A percentile compares a stretch with the other conserved stretches of the same genome.
Evolutionary conservation across 2,888 invertebrate species (phyloP).

Genomic region (Anthophora plumipes): DNA sequence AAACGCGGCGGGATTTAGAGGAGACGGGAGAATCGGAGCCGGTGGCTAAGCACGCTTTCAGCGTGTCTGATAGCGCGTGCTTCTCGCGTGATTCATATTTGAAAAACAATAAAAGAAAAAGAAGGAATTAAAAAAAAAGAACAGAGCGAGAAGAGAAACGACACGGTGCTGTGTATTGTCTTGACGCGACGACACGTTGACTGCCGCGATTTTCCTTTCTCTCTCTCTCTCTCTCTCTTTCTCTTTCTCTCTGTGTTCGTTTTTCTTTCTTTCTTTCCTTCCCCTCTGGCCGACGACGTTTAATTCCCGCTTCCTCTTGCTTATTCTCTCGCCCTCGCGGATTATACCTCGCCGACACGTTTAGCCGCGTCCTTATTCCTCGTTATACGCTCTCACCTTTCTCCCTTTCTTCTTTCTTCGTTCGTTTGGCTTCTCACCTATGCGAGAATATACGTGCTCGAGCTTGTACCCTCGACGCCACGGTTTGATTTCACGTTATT

Average conservation of each 20-base stretch:
- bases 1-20: constrained; percentile 30
- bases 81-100: constrained; percentile 28
- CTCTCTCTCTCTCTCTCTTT: neutral
- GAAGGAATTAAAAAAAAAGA: too few species aligned
- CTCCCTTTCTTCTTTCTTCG: constrained; percentile 22
- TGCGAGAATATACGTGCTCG: constrained; percentile 46
- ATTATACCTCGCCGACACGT: constrained; percentile 43
- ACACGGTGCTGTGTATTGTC: constrained; percentile 19
- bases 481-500: constrained; percentile 30
- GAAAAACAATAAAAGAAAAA: neutral
- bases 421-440: constrained; percentile 58
- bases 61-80: constrained; percentile 18
- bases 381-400: constrained; percentile 1
- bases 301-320: constrained; percentile 24
- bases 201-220: constrained; percentile 7
- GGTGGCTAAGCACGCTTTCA: constrained; percentile 43
- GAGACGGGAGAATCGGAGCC: constrained; percentile 33
- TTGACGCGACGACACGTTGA: constrained; percentile 13
- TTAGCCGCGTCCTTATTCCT: constrained; percentile 38
- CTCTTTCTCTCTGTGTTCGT: constrained; percentile 7
- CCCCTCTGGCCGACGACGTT: constrained; percentile 15
- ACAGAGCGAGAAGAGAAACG: neutral
- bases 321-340: constrained; percentile 33
- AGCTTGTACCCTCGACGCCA: constrained; percentile 36
- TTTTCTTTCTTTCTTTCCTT: constrained; percentile 4